These are phyloP conservation scores for Neoitamus cyanurus DNA, from an alignment of 2,888 invertebrate species.

Conservation along the genomic window DNA sequence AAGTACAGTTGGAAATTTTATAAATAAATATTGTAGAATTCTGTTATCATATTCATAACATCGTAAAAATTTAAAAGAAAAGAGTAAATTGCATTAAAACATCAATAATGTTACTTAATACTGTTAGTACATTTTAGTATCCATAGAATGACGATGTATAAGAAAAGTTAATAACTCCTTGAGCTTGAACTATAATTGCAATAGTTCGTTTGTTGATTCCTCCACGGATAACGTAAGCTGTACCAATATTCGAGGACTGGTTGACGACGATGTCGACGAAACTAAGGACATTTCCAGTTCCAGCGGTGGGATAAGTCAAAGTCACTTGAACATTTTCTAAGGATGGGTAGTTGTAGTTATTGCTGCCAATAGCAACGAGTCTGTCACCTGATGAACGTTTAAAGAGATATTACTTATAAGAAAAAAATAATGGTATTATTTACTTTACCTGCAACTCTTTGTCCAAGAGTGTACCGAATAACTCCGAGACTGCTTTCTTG, in stretches of 20 bases:
- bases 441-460: neutral
- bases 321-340: conserved; percentile 60
- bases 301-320: conserved; percentile 60
- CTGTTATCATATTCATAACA: too few relatives aligned
- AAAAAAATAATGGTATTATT: neutral
- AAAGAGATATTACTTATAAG: neutral
- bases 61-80: too few relatives aligned
- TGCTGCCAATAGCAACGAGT: conserved; percentile 59
- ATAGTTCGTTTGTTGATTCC: conserved; percentile 63
- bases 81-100: too few relatives aligned
- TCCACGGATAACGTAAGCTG: conserved; percentile 62
- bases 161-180: conserved; percentile 50
- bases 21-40: too few relatives aligned
- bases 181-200: conserved; percentile 61
- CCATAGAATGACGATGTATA: conserved; percentile 51
- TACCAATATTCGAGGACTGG: conserved; percentile 60
- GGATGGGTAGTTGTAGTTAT: conserved; percentile 57
- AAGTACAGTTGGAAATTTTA: neutral
- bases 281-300: conserved; percentile 59
- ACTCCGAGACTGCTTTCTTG: neutral
- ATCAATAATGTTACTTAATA: too few relatives aligned
- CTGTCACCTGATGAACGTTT: conserved; percentile 59
- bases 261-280: conserved; percentile 59
- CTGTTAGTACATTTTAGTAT: neutral
- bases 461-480: conserved; percentile 5